A percentile compares a stretch with the other conserved stretches of the same genome.
phyloP scores from a whole-genome alignment of 2,797 vertebrate genomes.

The Chaenodraco wilsoni region DNA sequence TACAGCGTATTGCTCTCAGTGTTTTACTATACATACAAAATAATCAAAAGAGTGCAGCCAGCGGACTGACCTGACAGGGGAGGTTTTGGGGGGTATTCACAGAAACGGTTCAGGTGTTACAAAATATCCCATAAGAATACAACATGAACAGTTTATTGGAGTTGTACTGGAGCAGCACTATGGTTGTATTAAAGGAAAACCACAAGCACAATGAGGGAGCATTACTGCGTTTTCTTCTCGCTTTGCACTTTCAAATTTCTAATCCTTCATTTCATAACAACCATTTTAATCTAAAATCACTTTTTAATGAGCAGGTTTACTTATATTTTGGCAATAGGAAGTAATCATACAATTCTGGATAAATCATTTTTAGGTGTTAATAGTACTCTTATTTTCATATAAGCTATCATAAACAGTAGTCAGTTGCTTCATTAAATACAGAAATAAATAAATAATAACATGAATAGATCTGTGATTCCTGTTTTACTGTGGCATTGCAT shows the following conservation, averaged over 20 bases:
- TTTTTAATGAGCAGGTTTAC: slow-evolving; percentile 52
- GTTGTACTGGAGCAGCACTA: slow-evolving; percentile 58
- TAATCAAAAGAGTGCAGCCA: slow-evolving; percentile 63
- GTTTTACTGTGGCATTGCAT: slow-evolving; percentile 43
- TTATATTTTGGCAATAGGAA: slow-evolving; percentile 68
- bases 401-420: slow-evolving; percentile 68
- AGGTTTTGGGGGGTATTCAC: slow-evolving; percentile 54
- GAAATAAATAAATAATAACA: slow-evolving; percentile 76
- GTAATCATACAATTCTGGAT: slow-evolving; percentile 70
- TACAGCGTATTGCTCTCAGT: slow-evolving; percentile 82
- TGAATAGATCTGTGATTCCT: slow-evolving; percentile 47
- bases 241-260: slow-evolving; percentile 18
- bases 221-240: slow-evolving; percentile 30
- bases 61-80: slow-evolving; percentile 39
- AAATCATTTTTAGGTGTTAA: slow-evolving; percentile 64
- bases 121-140: slow-evolving; percentile 68
- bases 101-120: slow-evolving; percentile 61
- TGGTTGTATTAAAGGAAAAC: slow-evolving; percentile 57
- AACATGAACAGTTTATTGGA: slow-evolving; percentile 58
- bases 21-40: slow-evolving; percentile 78
- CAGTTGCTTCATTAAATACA: slow-evolving; percentile 71
- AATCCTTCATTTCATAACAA: slow-evolving; percentile 47
- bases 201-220: slow-evolving; percentile 54
- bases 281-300: slow-evolving; percentile 45
- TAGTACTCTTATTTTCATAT: slow-evolving; percentile 70